These are phyloP conservation scores for Tapera naevia DNA, from an alignment of 2,797 vertebrate species.

Conservation along the genomic window DNA sequence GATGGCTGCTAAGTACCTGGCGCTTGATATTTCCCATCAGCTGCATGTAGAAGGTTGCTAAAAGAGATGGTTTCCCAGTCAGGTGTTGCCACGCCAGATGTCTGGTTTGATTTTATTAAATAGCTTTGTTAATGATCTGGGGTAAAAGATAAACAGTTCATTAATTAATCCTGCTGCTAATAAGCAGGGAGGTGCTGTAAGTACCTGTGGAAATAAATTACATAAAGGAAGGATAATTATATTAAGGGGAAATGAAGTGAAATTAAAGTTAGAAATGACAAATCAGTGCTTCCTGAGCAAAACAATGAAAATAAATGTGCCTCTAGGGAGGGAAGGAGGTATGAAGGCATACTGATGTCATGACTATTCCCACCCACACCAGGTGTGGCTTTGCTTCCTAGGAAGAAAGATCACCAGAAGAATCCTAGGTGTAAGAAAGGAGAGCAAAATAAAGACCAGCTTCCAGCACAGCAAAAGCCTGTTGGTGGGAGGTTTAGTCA, in stretches of 20 bases:
- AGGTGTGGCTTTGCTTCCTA: not conserved
- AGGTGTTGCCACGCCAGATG: not conserved
- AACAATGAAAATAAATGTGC: not conserved
- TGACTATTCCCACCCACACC: not conserved
- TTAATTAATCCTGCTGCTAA: slow-evolving; percentile 18
- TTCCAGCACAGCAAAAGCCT: fast-evolving
- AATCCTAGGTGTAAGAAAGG: not conserved
- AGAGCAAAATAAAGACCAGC: not conserved
- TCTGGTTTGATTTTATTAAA: slow-evolving; percentile 19
- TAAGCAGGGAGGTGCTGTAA: not conserved
- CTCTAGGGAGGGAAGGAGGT: not conserved
- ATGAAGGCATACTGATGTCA: not conserved
- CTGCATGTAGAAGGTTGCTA: not conserved
- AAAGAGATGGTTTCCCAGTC: not conserved
- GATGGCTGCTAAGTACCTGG: not conserved
- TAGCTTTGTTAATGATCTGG: not conserved
- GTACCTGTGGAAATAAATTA: not conserved
- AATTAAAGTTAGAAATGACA: slow-evolving; percentile 28
- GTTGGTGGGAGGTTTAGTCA: not conserved
- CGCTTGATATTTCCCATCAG: not conserved
- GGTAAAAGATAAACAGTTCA: not conserved
- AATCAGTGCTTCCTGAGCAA: not conserved
- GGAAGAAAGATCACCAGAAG: not conserved
- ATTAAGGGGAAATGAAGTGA: not conserved
- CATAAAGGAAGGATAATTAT: not conserved